These are phyloP conservation scores for Silurus meridionalis DNA, from an alignment of 2,113 vertebrate species.

Conservation along the genomic window DNA sequence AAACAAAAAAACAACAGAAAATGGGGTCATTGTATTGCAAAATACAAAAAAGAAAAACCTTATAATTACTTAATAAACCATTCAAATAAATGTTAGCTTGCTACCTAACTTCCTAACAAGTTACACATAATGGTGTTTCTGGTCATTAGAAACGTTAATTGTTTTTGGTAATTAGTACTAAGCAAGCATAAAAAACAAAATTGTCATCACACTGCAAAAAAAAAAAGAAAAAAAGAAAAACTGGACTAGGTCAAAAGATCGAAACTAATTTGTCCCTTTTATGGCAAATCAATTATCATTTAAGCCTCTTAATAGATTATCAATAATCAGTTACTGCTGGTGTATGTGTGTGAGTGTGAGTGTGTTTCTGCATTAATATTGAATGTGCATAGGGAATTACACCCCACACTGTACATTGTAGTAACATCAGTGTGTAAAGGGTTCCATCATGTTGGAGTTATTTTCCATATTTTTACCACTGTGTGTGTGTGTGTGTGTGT, in stretches of 20 bases:
- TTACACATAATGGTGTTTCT: too few relatives aligned
- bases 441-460: conserved; percentile 43
- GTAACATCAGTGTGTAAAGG: conserved; percentile 37
- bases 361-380: conserved; percentile 27
- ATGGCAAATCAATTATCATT: conserved; percentile 35
- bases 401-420: conserved; percentile 31
- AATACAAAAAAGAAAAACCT: background rate
- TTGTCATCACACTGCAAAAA: background rate
- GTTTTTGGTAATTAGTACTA: too few relatives aligned
- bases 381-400: conserved; percentile 26
- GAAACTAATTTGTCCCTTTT: conserved; percentile 19
- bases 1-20: background rate
- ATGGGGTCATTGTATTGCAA: background rate
- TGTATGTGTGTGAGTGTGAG: background rate
- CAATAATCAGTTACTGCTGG: conserved; percentile 7
- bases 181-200: too few relatives aligned
- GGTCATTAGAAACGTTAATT: too few relatives aligned
- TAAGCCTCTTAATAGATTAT: conserved; percentile 24
- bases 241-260: background rate
- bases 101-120: too few relatives aligned
- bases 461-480: conserved; percentile 35
- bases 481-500: conserved; percentile 13
- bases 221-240: background rate
- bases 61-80: too few relatives aligned
- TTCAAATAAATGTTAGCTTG: too few relatives aligned